Evolutionary conservation across 2,113 vertebrate genomes (phyloP), one percentile per base, ranked within the genome.

Genomic region (Corynorhinus townsendii): DNA sequence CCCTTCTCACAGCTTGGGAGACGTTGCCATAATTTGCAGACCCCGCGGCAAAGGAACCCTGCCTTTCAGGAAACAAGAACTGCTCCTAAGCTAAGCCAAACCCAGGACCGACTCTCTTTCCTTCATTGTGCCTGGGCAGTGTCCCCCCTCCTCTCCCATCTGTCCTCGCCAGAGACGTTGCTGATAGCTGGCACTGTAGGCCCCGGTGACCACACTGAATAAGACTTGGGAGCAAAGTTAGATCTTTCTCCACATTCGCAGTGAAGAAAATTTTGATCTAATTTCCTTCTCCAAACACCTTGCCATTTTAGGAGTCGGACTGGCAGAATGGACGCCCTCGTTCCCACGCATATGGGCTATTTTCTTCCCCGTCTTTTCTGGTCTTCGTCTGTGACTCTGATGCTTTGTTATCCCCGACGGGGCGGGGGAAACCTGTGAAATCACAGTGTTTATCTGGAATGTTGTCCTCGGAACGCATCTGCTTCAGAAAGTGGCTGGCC

Each of bases 321-420:
- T 43, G 1, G n/a, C 11, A 17, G 43, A 7, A 45, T 43, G 35
- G 40, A 1, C 15, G 10, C 28, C 20, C 15, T 73, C 62, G 77
- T n/a, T 40, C 38, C 69, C 5, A 11, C 15, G 4, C 11, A 3
- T 0, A 0, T 24, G 30, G 24, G 24, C 68, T 75, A 0, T 77
- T 26, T 20, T 11, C 11, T 38, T 12, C 79, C 15, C 16, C 8
- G 2, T 69, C 38, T 49, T 88, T 38, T 68, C 62, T 56, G 43
- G 14, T 71, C 56, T 90, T 72, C 1, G 26, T 75, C 40, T 24
- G 33, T 43, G 79, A 84, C 77, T 73, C 40, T n/a, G 26, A 62
- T 71, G 24, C 79, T 77, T 75, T 73, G 22, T 88, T 88, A n/a
- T 47, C 12, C 30, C 49, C 49, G 56, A 4, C 10, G 38, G 68